phyloP scores from a whole-genome alignment of 2,113 vertebrate species.

The rat (Rattus norvegicus) region GRCr8 NC_086036.1:18727501-18728000 shows the following conservation, averaged over 20 bases:
- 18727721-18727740: not conserved
- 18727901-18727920: not conserved
- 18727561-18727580: not conserved
- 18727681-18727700: not conserved
- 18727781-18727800: not conserved
- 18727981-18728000: not conserved
- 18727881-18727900: not conserved
- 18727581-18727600: not conserved
- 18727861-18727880: not conserved
- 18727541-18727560: not conserved
- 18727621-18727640: not conserved
- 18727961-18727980: not conserved
- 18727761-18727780: not conserved
- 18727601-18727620: not conserved
- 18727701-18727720: not conserved
- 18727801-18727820: not conserved
- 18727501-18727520: not conserved
- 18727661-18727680: not conserved
- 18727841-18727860: not conserved
- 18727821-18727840: not conserved
- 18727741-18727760: not conserved
- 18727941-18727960: not conserved
- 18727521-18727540: not conserved
- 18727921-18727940: not conserved
- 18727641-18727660: not conserved